These are phyloP conservation scores for Cyanoramphus novaezelandiae DNA, from an alignment of 2,113 vertebrate species.

Conservation along the genomic window DNA sequence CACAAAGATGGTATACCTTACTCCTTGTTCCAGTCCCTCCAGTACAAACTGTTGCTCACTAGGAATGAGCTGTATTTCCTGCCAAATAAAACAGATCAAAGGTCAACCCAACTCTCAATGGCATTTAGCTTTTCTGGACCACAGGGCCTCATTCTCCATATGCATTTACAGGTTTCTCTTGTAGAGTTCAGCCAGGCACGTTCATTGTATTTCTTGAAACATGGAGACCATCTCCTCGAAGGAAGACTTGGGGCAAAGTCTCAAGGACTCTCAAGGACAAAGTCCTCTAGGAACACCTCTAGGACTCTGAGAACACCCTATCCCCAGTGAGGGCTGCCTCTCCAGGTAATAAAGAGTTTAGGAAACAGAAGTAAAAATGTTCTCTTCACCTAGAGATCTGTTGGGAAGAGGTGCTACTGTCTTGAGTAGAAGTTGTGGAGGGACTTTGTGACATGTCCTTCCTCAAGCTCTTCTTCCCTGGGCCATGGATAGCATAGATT, in stretches of 20 bases:
- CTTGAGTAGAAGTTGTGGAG: too few species aligned
- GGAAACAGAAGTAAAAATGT: neutral
- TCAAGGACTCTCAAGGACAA: too few species aligned
- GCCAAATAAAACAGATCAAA: neutral
- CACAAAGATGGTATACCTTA: slow-evolving; percentile 76
- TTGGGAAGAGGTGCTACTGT: neutral
- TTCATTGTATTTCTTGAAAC: neutral
- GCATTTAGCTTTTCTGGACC: neutral
- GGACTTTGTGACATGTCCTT: neutral
- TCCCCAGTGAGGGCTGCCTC: neutral
- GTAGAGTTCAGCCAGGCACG: neutral
- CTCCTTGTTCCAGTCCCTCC: slow-evolving; percentile 74
- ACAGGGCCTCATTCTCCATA: neutral
- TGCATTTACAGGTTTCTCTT: neutral
- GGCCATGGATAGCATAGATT: neutral
- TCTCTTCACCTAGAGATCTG: neutral
- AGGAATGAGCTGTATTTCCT: slow-evolving; percentile 74
- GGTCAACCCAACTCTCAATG: neutral
- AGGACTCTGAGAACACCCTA: neutral
- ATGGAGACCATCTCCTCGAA: neutral
- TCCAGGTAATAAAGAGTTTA: neutral
- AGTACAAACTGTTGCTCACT: slow-evolving; percentile 69
- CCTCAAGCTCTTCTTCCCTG: neutral
- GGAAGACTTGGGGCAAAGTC: neutral
- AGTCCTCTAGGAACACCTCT: neutral